phyloP scores from a whole-genome alignment of 2,113 vertebrate species.

The Halichoeres trimaculatus region DNA sequence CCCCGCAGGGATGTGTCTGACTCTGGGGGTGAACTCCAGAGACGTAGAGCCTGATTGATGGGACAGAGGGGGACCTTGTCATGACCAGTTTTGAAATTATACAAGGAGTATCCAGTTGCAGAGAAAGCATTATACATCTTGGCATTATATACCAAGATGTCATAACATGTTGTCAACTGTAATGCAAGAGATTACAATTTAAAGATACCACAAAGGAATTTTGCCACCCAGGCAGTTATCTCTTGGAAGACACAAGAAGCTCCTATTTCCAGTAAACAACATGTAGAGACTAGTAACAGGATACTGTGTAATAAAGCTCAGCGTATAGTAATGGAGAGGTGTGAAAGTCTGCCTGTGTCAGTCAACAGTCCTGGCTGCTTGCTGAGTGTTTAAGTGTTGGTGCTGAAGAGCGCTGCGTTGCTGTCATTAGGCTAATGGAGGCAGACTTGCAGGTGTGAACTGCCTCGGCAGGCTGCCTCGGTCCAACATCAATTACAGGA shows the following conservation, averaged over 20 bases:
- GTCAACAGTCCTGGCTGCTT: conserved; percentile 46
- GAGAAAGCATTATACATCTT: neutral
- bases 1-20: conserved; percentile 6
- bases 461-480: conserved; percentile 47
- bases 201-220: conserved; percentile 13
- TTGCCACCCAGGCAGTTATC: conserved; percentile 24
- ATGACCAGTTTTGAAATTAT: conserved; percentile 30
- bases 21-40: conserved; percentile 12
- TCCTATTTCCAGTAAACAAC: conserved; percentile 21
- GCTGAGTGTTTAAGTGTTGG: conserved; percentile 40
- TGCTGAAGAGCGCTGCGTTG: conserved; percentile 61
- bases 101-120: conserved; percentile 17
- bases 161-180: conserved; percentile 10
- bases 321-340: neutral
- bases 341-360: conserved; percentile 15
- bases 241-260: neutral
- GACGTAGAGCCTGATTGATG: conserved; percentile 27
- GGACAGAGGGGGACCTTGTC: conserved; percentile 15
- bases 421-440: conserved; percentile 74
- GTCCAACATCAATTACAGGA: conserved; percentile 52
- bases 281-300: conserved; percentile 8
- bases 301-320: conserved; percentile 18
- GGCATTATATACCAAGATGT: neutral
- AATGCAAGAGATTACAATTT: neutral
- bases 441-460: conserved; percentile 70